These are phyloP conservation scores for Xiphophorus hellerii DNA, from an alignment of 2,113 vertebrate species.

Conservation along the genomic window DNA sequence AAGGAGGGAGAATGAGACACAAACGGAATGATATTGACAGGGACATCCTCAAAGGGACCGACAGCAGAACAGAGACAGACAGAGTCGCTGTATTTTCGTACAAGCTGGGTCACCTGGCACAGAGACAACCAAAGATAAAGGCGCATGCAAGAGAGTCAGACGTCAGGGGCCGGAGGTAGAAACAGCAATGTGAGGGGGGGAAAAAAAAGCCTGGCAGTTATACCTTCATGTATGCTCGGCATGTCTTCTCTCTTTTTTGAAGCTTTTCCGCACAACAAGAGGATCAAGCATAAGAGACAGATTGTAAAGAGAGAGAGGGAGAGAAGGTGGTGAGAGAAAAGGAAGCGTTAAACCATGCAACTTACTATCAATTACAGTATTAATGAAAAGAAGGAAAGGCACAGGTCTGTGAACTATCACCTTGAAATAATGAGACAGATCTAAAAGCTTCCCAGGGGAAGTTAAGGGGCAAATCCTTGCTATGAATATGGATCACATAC, in stretches of 20 bases:
- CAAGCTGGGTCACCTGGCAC: slow-evolving; percentile 54
- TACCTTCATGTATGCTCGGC: slow-evolving; percentile 99
- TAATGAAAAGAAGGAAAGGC: slow-evolving; percentile 44
- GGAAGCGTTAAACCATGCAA: slow-evolving; percentile 72
- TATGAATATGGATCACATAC: slow-evolving; percentile 62
- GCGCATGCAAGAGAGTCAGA: slow-evolving; percentile 70
- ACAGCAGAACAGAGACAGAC: slow-evolving; percentile 69
- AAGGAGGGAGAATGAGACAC: slow-evolving; percentile 40
- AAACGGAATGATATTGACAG: slow-evolving; percentile 58
- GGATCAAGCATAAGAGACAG: slow-evolving; percentile 58
- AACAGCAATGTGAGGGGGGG: slow-evolving; percentile 60
- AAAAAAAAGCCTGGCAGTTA: slow-evolving; percentile 57
- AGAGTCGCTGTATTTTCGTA: slow-evolving; percentile 64
- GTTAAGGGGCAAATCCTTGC: slow-evolving; percentile 31
- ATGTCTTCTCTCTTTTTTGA: slow-evolving; percentile 99
- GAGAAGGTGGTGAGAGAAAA: slow-evolving; percentile 59
- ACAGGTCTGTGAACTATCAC: slow-evolving; percentile 37
- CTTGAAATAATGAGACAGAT: slow-evolving; percentile 38
- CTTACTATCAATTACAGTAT: slow-evolving; percentile 55
- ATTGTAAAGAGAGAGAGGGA: slow-evolving; percentile 68
- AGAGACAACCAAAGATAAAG: slow-evolving; percentile 57
- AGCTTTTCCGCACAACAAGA: slow-evolving; percentile 87
- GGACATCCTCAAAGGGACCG: slow-evolving; percentile 59
- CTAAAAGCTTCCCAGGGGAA: slow-evolving; percentile 35
- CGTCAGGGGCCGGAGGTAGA: slow-evolving; percentile 25